Evolutionary conservation across 2,888 invertebrate genomes (phyloP).

Genomic region (Empis stercorea): DNA sequence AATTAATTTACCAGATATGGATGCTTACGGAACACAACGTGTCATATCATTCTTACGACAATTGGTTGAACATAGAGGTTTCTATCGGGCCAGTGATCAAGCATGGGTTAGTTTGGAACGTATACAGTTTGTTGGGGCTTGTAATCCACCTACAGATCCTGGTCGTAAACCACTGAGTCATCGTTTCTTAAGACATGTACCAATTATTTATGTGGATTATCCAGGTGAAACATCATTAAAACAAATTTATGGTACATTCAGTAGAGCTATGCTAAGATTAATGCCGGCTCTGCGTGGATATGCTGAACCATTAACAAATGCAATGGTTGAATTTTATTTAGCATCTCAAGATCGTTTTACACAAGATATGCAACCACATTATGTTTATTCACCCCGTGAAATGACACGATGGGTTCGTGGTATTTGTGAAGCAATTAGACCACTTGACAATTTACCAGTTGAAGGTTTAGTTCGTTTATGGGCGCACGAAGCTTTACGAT

Average conservation of each 20-base stretch:
- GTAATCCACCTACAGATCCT: slow-evolving; percentile 99
- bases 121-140: slow-evolving; percentile 99
- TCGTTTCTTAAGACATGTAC: slow-evolving; percentile 81
- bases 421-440: slow-evolving; percentile 96
- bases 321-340: slow-evolving; percentile 98
- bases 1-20: slow-evolving; percentile 99
- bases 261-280: slow-evolving; percentile 91
- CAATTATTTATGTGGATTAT: slow-evolving; percentile 98
- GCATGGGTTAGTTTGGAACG: slow-evolving; percentile 95
- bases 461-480: slow-evolving; percentile 96
- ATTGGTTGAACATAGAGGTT: slow-evolving; percentile 90
- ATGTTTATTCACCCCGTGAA: slow-evolving; percentile 97
- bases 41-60: slow-evolving; percentile 99
- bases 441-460: slow-evolving; percentile 78
- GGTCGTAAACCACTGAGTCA: slow-evolving; percentile 93
- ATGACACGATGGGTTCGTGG: slow-evolving; percentile 99
- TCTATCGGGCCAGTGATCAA: slow-evolving; percentile 82
- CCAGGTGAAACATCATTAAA: slow-evolving; percentile 96
- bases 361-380: slow-evolving; percentile 99
- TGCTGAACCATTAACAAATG: slow-evolving; percentile 92
- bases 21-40: slow-evolving; percentile 91
- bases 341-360: slow-evolving; percentile 96
- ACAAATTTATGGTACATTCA: slow-evolving; percentile 98
- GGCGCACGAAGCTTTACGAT: slow-evolving; percentile 96
- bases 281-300: slow-evolving; percentile 84